Evolutionary conservation across 2,113 vertebrate genomes (phyloP), one percentile per base, ranked within the genome.

Genomic region (Apodemus sylvaticus): DNA sequence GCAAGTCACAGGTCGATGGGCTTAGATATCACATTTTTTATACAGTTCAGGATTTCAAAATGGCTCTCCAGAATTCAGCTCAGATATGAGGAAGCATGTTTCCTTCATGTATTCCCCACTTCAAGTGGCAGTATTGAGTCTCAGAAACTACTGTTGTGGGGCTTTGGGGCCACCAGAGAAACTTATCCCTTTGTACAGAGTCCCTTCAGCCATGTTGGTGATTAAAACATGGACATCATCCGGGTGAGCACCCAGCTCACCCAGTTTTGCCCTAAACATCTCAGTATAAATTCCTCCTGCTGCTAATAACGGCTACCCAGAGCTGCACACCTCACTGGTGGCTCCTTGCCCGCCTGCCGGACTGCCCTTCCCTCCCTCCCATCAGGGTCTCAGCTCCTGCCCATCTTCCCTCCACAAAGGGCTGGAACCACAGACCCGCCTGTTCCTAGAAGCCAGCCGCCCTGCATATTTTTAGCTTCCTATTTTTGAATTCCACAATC

Each of bases 181-280:
- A 76, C 42, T 16, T 62, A 64, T 36, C 73, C 88, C 68, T n/a
- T 42, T 20, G 53, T 39, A 42, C 20, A 36, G 36, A 62, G 39
- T 26, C 1, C 22, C 13, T 88, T 24, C 53, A 17, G 55, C 29
- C 3, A 0, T 1, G 5, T 29, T 0, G 8, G 39, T 7, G 2
- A 64, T 64, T 85, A 85, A 64, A 31, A 64, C 26, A n/a, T 13
- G 34, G 10, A 5, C 11, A 58, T 81, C 34, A 24, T 58, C 53
- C 19, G 39, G 11, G 31, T 8, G 8, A 2, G 4, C 31, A 62
- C 0, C 3, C 66, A n/a, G n/a, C n/a, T n/a, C n/a, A n/a, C 29
- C 83, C 11, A 17, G 10, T 7, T 42, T 78, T 29, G 0, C 7
- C 77, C 55, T 22, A 7, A 19, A 36, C 11, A 10, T 39, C 6